Evolutionary conservation across 2,797 vertebrate genomes (phyloP), one percentile per base, ranked within the genome.

Genomic region (Neosilurus hyrtlii): DNA sequence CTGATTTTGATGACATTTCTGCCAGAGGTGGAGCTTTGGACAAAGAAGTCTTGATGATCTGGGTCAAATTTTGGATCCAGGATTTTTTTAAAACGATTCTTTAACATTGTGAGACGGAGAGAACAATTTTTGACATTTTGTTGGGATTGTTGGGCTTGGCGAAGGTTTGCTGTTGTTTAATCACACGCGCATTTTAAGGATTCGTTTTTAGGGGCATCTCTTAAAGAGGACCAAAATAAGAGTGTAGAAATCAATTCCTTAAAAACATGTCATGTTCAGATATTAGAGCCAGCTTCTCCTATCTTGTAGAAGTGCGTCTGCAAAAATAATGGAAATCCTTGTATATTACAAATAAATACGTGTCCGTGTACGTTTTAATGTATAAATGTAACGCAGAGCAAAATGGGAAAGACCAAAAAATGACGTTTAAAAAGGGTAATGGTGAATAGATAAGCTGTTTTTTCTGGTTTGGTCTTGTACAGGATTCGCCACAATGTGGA

Each of bases 401-500:
- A 65, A 1, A 65, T 16, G 14, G 14, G 15, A 65, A 65, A 62
- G 9, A 9, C 9, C 10, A 24, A 24, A 43, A 43, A 43, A 43
- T n/a, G n/a, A 63, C 62, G 15, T 1, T 6, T n/a, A 16, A 26
- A 51, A 9, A 14, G n/a, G 26, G 61, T 62, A 65, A 51, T 49
- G 22, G 22, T 8, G 11, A n/a, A 22, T 49, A 14, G 20, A 10
- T 73, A 56, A 20, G 0, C 37, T 75, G 12, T 15, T 56, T 3
- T 26, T 1, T 49, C 22, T 18, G 22, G n/a, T 37, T 11, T 30
- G 15, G n/a, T 76, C n/a, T 24, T 22, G 9, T 71, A 8, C 80
- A 99, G 98, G 98, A 35, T 97, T 99, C 90, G 96, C 97, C 54
- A 98, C 98, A 9, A 95, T 99, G 91, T 99, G 98, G 98, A 97